phyloP scores from a whole-genome alignment of 2,888 invertebrate species.

The Kuschelorhynchus macadamiae region DNA sequence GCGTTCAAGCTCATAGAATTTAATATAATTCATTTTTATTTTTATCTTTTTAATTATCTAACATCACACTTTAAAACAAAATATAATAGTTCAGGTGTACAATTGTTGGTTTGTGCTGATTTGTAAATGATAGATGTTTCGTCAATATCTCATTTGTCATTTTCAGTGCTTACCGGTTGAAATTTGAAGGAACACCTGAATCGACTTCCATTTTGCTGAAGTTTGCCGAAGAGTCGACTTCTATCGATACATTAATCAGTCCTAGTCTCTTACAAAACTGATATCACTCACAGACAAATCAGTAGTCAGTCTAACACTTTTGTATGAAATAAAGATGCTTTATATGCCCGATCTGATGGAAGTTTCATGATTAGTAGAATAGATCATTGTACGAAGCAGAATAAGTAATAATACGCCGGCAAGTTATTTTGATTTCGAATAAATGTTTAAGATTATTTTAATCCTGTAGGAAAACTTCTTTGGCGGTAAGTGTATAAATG shows the following conservation, averaged over 20 bases:
- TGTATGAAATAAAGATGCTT: conserved; percentile 39
- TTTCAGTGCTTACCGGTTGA: no score
- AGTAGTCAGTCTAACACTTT: conserved; percentile 43
- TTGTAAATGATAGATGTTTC: no score
- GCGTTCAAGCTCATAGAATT: no score
- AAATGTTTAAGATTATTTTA: conserved; percentile 30
- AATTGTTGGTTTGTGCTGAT: no score
- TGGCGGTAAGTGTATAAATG: background rate
- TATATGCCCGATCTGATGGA: conserved; percentile 61
- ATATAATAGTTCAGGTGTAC: no score
- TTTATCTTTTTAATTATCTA: no score
- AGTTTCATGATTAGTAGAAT: conserved; percentile 61
- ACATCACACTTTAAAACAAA: no score
- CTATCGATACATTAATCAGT: conserved; percentile 7
- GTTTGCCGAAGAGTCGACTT: background rate
- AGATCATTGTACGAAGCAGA: conserved; percentile 31
- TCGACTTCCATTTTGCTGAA: no score
- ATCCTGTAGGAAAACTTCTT: conserved; percentile 24
- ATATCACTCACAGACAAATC: conserved; percentile 22
- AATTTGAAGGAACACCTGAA: no score
- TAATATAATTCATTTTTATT: no score
- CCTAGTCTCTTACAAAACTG: conserved; percentile 10
- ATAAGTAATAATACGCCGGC: conserved; percentile 37
- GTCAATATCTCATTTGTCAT: no score
- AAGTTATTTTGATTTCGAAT: conserved; percentile 38